Conservation (phyloP, 1,140 invertebrate genomes). For the Tachypleus tridentatus region DNA sequence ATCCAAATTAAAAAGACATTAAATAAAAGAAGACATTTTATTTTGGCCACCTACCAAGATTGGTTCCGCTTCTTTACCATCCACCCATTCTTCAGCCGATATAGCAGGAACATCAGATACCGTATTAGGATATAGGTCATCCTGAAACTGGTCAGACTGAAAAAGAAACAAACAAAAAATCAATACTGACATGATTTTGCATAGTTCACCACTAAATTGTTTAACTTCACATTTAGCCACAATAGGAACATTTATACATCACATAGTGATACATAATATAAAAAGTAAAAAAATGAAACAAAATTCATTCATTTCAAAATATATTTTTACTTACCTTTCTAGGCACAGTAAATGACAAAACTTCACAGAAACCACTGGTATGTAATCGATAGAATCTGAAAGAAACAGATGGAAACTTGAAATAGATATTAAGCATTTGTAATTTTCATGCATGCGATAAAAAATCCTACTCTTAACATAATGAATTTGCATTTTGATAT, state of each 20-base stretch:
- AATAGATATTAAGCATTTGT: no score
- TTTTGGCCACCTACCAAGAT: slow-evolving; percentile 42
- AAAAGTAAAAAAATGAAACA: slow-evolving; percentile 1
- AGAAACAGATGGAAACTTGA: neutral
- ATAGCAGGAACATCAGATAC: slow-evolving; percentile 72
- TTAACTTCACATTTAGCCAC: neutral
- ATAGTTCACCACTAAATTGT: neutral
- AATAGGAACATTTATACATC: neutral
- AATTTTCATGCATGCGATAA: no score
- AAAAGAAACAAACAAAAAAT: slow-evolving; percentile 25
- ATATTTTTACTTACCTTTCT: slow-evolving; percentile 54
- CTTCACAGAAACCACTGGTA: slow-evolving; percentile 93
- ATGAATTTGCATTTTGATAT: no score
- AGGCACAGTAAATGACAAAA: slow-evolving; percentile 95
- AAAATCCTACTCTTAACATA: no score
- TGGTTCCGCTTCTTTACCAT: slow-evolving; percentile 74
- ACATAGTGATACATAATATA: neutral
- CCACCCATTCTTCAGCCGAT: slow-evolving; percentile 87
- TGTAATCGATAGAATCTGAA: slow-evolving; percentile 83
- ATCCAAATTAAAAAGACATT: neutral
- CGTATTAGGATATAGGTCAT: slow-evolving; percentile 96
- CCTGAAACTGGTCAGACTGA: slow-evolving; percentile 93
- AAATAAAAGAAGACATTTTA: slow-evolving; percentile 1
- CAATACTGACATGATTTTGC: neutral
- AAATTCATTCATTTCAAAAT: slow-evolving; percentile 1